A percentile compares a stretch with the other conserved stretches of the same genome.
Conservation (phyloP, 53 echinoderm and acorn worm genomes). For the Arbacia lixula region DNA sequence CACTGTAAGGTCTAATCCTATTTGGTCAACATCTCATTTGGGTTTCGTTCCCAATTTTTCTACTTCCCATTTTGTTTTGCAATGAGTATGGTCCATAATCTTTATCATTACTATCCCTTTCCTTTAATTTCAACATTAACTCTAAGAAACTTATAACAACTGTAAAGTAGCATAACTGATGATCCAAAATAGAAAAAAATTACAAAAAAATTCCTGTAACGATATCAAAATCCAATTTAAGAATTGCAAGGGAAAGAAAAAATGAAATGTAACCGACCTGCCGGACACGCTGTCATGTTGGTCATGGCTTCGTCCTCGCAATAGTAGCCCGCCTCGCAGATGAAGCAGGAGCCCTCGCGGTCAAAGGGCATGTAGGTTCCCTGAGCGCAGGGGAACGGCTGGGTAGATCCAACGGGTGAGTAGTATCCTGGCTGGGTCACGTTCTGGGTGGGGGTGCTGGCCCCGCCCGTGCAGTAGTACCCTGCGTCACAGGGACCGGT, state of each 20-base stretch:
- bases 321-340: constrained; percentile 89
- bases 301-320: constrained; percentile 88
- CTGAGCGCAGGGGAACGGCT: constrained; percentile 76
- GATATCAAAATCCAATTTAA: neutral
- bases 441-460: constrained; percentile 85
- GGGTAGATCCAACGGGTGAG: constrained; percentile 84
- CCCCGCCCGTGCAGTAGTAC: constrained; percentile 95
- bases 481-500: constrained; percentile 87
- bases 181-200: neutral
- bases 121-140: no score
- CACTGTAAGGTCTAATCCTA: no score
- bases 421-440: constrained; percentile 91
- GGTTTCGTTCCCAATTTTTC: no score
- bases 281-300: constrained; percentile 87
- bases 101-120: no score
- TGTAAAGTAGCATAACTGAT: no score
- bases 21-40: no score
- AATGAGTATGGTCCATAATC: no score
- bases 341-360: constrained; percentile 81
- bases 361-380: constrained; percentile 97
- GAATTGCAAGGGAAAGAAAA: neutral
- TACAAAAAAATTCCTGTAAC: no score
- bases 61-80: no score
- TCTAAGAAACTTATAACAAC: no score
- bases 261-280: constrained; percentile 63